Evolutionary conservation across 2,888 invertebrate genomes (phyloP).

Genomic region (Chaitophorus viminalis): DNA sequence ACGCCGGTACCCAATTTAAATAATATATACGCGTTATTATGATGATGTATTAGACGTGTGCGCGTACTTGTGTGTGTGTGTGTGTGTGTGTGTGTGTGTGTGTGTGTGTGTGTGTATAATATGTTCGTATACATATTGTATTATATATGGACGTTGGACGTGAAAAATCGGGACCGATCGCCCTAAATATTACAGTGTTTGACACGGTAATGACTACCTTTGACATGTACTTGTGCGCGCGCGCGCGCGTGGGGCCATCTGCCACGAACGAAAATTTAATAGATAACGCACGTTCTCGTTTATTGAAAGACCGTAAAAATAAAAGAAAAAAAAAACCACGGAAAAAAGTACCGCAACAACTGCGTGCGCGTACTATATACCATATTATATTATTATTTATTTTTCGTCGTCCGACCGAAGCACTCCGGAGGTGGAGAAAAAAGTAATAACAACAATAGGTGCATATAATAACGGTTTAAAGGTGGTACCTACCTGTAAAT

Average conservation of each 20-base stretch:
- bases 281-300: slow-evolving; percentile 51
- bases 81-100: too few relatives aligned
- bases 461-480: neutral
- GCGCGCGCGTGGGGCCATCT: slow-evolving; percentile 30
- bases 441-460: neutral
- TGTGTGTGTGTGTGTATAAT: too few relatives aligned
- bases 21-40: neutral
- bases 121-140: neutral
- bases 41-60: neutral
- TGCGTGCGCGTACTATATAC: neutral
- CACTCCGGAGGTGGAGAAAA: neutral
- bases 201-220: slow-evolving; percentile 45
- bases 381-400: slow-evolving; percentile 36
- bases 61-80: too few relatives aligned
- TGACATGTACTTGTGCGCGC: neutral
- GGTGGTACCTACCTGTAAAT: too few relatives aligned
- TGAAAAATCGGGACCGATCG: neutral
- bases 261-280: slow-evolving; percentile 32
- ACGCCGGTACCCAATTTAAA: slow-evolving; percentile 20
- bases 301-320: slow-evolving; percentile 45
- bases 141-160: neutral
- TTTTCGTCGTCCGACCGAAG: neutral
- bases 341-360: neutral
- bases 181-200: slow-evolving; percentile 28
- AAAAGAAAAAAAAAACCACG: neutral